Base-by-base conservation (phyloP, 2,113 vertebrate species). In the Oreochromis spilurus region DNA sequence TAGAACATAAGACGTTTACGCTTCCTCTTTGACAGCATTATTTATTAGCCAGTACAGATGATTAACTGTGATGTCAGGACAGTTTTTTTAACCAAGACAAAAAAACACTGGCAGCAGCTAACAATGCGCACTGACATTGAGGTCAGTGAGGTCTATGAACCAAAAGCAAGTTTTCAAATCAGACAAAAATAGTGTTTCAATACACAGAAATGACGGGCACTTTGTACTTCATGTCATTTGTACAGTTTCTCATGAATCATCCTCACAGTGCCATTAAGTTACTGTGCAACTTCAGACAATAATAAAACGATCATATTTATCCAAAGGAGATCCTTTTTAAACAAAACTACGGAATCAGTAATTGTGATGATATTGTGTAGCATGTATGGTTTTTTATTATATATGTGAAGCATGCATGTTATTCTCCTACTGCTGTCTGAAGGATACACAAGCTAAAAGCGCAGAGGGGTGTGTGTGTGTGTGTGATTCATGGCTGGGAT, bases 31-130 rank as follows among this genome's bases (percentile, higher is more conserved):
- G 72, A 65, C 54, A 84, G 83, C 77, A 85, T 86, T 43, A 84
- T 96, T 96, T 94, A 96, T 95, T 94, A 83, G 79, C 78, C 81
- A 57, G 60, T 88, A 93, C 85, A 93, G 88, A 88, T 45, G 40
- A 67, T 86, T 83, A 94, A 84, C 50, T 80, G 81, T 77, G 75
- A 89, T 87, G 77, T 83, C 55, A 90, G 86, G 85, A 81, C 88
- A 36, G 24, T 48, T 72, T 85, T 19, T 52, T 54, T 62, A 70
- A 81, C 77, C 75, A 91, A 81, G 70, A 77, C 72, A 45, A 34
- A 77, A 62, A 34, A 40, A 13, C 11, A 13, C 11, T 67, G 65
- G 84, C 84, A 88, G 90, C 86, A 91, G 83, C 82, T 82, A 67
- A 84, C 38, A 14, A 84, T 60, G 89, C 21, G 24, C 62, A 90